These are phyloP conservation scores for Laupala kohalensis DNA, from an alignment of 1,140 invertebrate species.

Conservation along the genomic window DNA sequence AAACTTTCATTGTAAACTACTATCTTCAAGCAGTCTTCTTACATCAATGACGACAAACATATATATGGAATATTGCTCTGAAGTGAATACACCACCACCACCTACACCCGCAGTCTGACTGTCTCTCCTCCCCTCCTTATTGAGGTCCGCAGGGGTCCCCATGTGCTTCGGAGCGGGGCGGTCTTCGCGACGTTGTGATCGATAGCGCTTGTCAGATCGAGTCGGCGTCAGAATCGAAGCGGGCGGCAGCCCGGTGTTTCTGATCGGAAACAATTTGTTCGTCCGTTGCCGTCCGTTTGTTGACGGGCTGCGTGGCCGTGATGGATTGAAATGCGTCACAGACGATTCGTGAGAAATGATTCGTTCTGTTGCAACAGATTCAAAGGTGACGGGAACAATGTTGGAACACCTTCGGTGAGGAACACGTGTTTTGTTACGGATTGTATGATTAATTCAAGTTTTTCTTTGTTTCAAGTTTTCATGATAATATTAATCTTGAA, in stretches of 20 bases:
- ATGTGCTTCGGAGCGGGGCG: no score
- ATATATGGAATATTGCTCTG: no score
- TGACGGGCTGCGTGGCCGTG: background rate
- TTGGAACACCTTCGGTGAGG: no score
- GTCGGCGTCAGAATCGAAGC: background rate
- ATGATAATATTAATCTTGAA: no score
- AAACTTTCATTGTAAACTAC: no score
- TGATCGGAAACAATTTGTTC: background rate
- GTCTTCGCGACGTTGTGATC: background rate
- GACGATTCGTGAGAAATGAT: background rate
- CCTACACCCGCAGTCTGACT: no score
- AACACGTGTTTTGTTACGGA: background rate
- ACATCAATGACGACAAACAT: no score
- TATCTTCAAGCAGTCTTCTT: no score
- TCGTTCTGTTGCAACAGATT: background rate
- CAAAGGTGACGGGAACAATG: background rate
- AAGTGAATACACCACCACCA: no score
- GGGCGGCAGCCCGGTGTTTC: background rate
- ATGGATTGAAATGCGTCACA: background rate
- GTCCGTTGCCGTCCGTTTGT: background rate
- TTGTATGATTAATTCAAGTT: background rate
- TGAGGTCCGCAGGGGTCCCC: background rate
- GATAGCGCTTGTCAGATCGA: background rate
- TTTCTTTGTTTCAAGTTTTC: background rate
- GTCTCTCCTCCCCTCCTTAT: no score